Evolutionary conservation across 1,140 invertebrate species (phyloP).

Genomic region (Drosophila tropicalis): DNA sequence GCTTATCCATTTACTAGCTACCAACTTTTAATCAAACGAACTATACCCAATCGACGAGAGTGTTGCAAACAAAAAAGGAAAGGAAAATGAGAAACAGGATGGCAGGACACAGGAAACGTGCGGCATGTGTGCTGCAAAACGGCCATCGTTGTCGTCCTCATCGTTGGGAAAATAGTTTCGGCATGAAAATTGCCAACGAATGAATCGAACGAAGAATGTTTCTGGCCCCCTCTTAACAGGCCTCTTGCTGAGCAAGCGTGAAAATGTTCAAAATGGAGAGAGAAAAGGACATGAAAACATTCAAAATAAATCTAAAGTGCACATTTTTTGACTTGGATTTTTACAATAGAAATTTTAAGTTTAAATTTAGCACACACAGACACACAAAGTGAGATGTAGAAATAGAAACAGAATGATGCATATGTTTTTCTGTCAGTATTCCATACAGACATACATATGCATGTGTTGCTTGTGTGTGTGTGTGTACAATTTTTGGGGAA

Average conservation of each 20-base stretch:
- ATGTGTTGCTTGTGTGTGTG: conserved; percentile 16
- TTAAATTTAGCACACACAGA: conserved; percentile 45
- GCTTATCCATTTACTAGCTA: too few relatives aligned
- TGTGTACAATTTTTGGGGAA: conserved; percentile 57
- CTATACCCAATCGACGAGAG: background rate
- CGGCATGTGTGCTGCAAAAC: conserved; percentile 63
- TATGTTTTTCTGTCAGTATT: conserved; percentile 18
- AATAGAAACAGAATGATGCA: conserved; percentile 33
- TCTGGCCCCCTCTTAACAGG: conserved; percentile 31
- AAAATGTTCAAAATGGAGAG: conserved; percentile 49
- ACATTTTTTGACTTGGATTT: conserved; percentile 20
- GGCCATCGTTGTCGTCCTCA: conserved; percentile 49
- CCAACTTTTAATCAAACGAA: background rate
- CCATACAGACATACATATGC: background rate
- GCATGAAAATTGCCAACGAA: conserved; percentile 63
- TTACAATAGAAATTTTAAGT: conserved; percentile 64
- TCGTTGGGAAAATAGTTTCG: conserved; percentile 54
- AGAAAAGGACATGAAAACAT: conserved; percentile 59
- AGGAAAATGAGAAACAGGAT: conserved; percentile 32
- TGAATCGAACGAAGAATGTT: conserved; percentile 57
- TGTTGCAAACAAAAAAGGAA: conserved; percentile 1
- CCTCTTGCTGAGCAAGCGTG: conserved; percentile 54
- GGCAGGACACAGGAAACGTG: conserved; percentile 64
- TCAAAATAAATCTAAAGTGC: conserved; percentile 72
- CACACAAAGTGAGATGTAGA: conserved; percentile 13